phyloP scores from a whole-genome alignment of 92 coral and sea anemone species.

The Pocillopora meandrina region DNA sequence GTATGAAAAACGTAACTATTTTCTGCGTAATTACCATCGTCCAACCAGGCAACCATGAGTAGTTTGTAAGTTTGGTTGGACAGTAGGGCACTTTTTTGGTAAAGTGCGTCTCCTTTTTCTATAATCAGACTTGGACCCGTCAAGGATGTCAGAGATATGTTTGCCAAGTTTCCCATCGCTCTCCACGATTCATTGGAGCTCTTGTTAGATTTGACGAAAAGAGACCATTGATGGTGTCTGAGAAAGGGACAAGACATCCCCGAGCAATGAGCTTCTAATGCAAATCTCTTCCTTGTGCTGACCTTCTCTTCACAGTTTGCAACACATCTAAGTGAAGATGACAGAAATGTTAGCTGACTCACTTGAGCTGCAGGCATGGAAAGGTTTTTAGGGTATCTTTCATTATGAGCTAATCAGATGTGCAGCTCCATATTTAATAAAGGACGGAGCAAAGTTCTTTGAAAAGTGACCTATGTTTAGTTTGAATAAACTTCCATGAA shows the following conservation, averaged over 20 bases:
- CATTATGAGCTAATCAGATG: too few relatives aligned
- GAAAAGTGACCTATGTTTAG: too few relatives aligned
- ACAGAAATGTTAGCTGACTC: background rate
- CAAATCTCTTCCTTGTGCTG: slow-evolving; percentile 45
- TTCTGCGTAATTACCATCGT: slow-evolving; percentile 10
- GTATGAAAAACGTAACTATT: slow-evolving; percentile 51
- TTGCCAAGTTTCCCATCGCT: slow-evolving; percentile 25
- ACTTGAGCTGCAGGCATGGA: background rate
- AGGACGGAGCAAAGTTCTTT: too few relatives aligned
- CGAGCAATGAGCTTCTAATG: slow-evolving; percentile 44
- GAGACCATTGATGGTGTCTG: slow-evolving; percentile 26
- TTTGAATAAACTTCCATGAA: too few relatives aligned
- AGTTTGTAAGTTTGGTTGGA: slow-evolving; percentile 32
- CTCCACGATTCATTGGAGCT: slow-evolving; percentile 38
- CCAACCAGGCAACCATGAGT: slow-evolving; percentile 11
- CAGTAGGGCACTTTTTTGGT: background rate
- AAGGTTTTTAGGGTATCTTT: background rate
- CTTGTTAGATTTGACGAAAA: slow-evolving; percentile 2
- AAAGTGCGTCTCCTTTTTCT: background rate
- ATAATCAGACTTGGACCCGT: slow-evolving; percentile 49
- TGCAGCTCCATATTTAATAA: too few relatives aligned
- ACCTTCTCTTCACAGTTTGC: slow-evolving; percentile 53
- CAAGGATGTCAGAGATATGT: slow-evolving; percentile 45
- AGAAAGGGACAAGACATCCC: slow-evolving; percentile 43
- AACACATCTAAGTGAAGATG: slow-evolving; percentile 32